Base-by-base conservation (phyloP, 2,113 vertebrate species). In the Varanus komodoensis region DNA sequence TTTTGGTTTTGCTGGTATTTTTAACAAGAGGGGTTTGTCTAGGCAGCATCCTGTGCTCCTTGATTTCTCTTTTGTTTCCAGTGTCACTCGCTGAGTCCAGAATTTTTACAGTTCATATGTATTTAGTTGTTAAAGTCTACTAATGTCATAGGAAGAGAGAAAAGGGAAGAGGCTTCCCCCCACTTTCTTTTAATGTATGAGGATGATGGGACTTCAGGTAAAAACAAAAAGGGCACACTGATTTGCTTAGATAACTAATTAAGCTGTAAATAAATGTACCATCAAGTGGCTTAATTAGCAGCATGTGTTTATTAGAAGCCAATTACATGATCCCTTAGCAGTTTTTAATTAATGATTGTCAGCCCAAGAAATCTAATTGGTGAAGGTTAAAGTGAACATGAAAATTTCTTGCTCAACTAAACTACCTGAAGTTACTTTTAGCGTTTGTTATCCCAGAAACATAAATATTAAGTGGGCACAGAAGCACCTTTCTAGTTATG, bases 271-370 rank as follows among this genome's bases (percentile, higher is more conserved):
- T 86, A 90, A 94, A 92, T 50, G 29, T 88, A 84, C 48, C 79
- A 50, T 73, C 19, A 50, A 89, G 64, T 44, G 50, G 79, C 68
- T 93, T 93, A 93, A 96, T 92, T 94, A 94, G 79, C 68, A 69
- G 78, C 0, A 0, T 69, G 6, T 74, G 78, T 82, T 90, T 90
- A 95, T 78, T 87, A 92, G 38, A 21, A 93, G 91, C 52, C 91
- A 92, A 95, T 95, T 91, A 74, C 38, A 44, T 15, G 79, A 90
- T 86, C 78, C 67, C 88, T 90, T 52, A 88, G 86, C 71, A 78
- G 82, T 91, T 93, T 75, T 57, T 80, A 90, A 95, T 84, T 91
- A 89, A 69, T 14, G 32, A 83, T 74, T 91, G 27, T 38, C 54
- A 25, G 64, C 29, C 87, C 80, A 38, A 82, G 67, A 78, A 87